phyloP scores from a whole-genome alignment of 2,797 vertebrate species.

The Tapera naevia region DNA sequence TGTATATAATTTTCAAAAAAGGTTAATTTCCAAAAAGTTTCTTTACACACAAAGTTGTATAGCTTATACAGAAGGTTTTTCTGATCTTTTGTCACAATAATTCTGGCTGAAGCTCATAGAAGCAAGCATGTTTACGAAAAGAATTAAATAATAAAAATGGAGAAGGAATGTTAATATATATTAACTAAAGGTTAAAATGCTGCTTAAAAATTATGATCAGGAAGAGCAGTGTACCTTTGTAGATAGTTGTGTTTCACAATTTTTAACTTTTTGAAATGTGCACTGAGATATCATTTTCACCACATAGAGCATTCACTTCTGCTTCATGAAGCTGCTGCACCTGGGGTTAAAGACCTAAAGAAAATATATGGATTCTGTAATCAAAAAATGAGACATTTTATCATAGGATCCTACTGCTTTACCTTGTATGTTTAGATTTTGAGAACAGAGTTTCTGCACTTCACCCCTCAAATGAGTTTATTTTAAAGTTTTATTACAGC shows the following conservation, averaged over 20 bases:
- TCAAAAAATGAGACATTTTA: no score
- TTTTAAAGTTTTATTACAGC: conserved; percentile 49
- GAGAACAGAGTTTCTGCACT: not conserved
- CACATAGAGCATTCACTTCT: not conserved
- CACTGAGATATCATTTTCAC: not conserved
- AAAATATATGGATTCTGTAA: not conserved
- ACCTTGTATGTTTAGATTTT: no score
- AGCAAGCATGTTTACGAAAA: not conserved
- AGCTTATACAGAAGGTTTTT: not conserved
- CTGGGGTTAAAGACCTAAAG: not conserved
- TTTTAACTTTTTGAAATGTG: not conserved
- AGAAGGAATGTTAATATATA: not conserved
- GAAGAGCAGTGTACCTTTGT: not conserved
- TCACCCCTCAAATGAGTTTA: conserved; percentile 31
- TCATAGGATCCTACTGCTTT: no score
- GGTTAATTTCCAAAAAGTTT: not conserved
- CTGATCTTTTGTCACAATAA: not conserved
- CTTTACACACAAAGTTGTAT: not conserved
- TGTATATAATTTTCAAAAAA: not conserved
- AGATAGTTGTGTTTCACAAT: not conserved
- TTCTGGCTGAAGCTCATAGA: not conserved
- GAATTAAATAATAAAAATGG: not conserved
- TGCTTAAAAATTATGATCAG: not conserved
- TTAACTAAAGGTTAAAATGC: not conserved
- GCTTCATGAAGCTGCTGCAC: not conserved